Evolutionary conservation across 2,113 vertebrate species (phyloP).

Genomic region (Agelaius phoeniceus): DNA sequence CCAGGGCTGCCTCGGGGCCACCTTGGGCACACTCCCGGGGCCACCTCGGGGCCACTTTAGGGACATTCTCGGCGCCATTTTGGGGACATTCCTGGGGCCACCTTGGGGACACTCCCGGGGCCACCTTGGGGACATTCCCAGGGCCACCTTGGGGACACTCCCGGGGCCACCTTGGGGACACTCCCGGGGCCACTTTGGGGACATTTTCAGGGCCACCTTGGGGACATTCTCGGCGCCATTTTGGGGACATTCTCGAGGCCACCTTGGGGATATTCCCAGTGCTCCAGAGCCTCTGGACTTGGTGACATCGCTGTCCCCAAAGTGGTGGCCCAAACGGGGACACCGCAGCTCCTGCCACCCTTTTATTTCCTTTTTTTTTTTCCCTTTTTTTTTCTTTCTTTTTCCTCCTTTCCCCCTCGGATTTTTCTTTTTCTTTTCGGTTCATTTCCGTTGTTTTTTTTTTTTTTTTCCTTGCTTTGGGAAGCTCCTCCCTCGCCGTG

Average conservation of each 20-base stretch:
- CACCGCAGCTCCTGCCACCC: background rate
- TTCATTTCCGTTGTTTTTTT: too few species aligned
- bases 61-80: too few species aligned
- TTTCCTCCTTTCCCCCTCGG: background rate
- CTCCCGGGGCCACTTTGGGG: background rate
- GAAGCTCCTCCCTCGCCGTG: conserved; percentile 52
- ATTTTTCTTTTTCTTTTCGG: background rate
- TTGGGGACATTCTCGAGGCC: background rate
- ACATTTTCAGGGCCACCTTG: too few species aligned
- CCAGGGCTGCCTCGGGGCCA: background rate
- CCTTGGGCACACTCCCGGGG: too few species aligned
- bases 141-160: background rate
- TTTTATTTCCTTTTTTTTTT: background rate
- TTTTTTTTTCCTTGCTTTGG: background rate
- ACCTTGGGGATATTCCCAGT: background rate
- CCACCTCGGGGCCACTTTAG: too few species aligned
- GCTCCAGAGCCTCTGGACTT: background rate
- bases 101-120: too few species aligned
- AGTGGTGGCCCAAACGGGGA: background rate
- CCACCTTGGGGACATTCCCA: too few species aligned
- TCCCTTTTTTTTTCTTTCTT: fast-evolving
- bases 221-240: too few species aligned
- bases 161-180: background rate
- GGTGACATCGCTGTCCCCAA: background rate
- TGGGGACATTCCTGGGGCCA: too few species aligned